These are phyloP conservation scores for Deroptyus accipitrinus DNA, from an alignment of 2,113 vertebrate species.

Conservation along the genomic window DNA sequence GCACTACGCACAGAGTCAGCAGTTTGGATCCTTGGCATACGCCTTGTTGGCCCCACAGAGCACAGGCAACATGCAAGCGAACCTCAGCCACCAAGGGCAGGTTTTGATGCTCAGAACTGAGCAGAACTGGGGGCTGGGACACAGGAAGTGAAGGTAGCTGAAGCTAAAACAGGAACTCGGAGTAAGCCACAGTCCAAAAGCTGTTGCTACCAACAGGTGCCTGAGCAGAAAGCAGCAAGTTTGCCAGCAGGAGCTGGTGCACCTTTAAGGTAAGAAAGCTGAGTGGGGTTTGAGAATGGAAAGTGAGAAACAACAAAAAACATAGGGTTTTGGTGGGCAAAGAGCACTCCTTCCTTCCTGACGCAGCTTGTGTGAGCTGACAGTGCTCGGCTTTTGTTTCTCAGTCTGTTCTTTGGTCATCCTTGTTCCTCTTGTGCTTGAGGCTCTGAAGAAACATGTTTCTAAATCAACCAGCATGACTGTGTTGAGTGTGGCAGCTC, in stretches of 20 bases:
- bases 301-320: background rate
- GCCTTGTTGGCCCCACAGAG: accelerated
- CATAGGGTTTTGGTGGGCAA: background rate
- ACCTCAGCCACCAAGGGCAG: background rate
- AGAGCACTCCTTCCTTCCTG: background rate
- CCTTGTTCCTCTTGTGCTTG: background rate
- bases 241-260: background rate
- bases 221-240: background rate
- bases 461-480: background rate
- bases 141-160: slow-evolving; percentile 26
- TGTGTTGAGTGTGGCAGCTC: background rate
- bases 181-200: background rate
- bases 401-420: background rate
- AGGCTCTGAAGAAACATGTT: background rate
- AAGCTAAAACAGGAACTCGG: slow-evolving; percentile 50
- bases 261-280: slow-evolving; percentile 29
- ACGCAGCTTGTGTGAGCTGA: background rate
- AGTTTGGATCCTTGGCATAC: too few species aligned
- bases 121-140: background rate
- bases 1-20: accelerated
- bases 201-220: background rate
- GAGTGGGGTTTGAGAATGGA: background rate
- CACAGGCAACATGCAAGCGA: background rate
- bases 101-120: background rate
- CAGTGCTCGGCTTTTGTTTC: background rate